Base-by-base conservation (phyloP, 2,797 vertebrate genomes). In the Sebastes trivittatus region DNA sequence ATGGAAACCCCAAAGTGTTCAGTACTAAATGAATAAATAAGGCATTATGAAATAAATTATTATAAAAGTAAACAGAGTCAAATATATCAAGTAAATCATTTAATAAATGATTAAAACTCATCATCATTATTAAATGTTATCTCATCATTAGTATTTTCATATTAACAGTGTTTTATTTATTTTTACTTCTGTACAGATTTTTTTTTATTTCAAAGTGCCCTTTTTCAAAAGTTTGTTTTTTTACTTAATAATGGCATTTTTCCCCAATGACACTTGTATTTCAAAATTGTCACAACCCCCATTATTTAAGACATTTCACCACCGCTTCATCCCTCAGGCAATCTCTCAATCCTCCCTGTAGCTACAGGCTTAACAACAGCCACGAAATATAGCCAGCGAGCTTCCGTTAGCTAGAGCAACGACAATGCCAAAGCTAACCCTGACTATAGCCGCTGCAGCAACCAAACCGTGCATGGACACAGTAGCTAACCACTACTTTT, bases 1-100 rank as follows among this genome's bases (percentile, higher is more conserved):
- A 42, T 78, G 69, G n/a, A 85, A 85, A 62, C 7, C 69, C 68
- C 74, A 77, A 77, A 75, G 82, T 88, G 84, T 86, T 91, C 34
- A 66, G 46, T 74, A 67, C 70, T 58, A 65, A 56, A 75, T 61
- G 9, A 60, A 58, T 32, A 29, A 79, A 70, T 42, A 54, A 67
- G 32, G 13, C 22, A 66, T 81, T 25, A 60, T 63, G 13, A 70
- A 46, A 38, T 36, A 58, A 63, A 36, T 59, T 1, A 68, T 80
- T 32, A 46, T 38, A 18, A 69, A 62, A 36, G 56, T 18, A 27
- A 62, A 66, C 13, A 36, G 3, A 76, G 42, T 70, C 8, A 69
- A 74, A 54, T 22, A 14, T 58, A 22, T 14, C 55, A 25, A 74
- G 56, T n/a, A 70, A 65, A 49, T 32, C 7, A 72, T 68, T 11